A percentile compares a stretch with the other conserved stretches of the same genome.
Conservation (phyloP, 2,113 vertebrate genomes). For the Polypterus bichir region DNA sequence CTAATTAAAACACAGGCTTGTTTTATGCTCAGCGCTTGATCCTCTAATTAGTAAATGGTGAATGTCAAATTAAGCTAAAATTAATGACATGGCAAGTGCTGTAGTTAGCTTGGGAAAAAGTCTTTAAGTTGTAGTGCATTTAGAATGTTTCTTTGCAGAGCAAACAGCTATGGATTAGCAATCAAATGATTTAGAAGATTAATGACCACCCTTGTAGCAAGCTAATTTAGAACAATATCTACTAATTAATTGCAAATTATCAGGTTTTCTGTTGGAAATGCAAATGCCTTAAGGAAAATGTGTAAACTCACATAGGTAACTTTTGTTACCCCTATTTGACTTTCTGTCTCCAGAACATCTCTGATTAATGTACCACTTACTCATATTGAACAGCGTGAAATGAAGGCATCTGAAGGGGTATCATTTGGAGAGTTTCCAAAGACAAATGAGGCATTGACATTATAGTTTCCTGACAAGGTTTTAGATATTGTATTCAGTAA, state of each 20-base stretch:
- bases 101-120: constrained; percentile 42
- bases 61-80: constrained; percentile 66
- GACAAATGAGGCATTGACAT: constrained; percentile 18
- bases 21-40: constrained; percentile 33
- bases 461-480: too few relatives aligned
- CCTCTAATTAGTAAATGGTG: constrained; percentile 59
- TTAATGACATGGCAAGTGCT: constrained; percentile 52
- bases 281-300: constrained; percentile 57
- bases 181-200: constrained; percentile 83
- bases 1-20: constrained; percentile 8
- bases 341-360: constrained; percentile 45
- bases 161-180: constrained; percentile 84
- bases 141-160: constrained; percentile 55
- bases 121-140: constrained; percentile 50
- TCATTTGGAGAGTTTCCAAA: constrained; percentile 31
- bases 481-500: too few relatives aligned
- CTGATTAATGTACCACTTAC: constrained; percentile 52
- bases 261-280: constrained; percentile 60
- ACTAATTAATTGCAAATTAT: constrained; percentile 94
- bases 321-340: constrained; percentile 37
- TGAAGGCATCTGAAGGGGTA: constrained; percentile 32
- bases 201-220: constrained; percentile 78
- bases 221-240: constrained; percentile 96
- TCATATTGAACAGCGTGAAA: constrained; percentile 46
- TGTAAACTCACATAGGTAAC: not conserved